Evolutionary conservation across 2,113 vertebrate genomes (phyloP).

Genomic region (Lipophrys pholis): DNA sequence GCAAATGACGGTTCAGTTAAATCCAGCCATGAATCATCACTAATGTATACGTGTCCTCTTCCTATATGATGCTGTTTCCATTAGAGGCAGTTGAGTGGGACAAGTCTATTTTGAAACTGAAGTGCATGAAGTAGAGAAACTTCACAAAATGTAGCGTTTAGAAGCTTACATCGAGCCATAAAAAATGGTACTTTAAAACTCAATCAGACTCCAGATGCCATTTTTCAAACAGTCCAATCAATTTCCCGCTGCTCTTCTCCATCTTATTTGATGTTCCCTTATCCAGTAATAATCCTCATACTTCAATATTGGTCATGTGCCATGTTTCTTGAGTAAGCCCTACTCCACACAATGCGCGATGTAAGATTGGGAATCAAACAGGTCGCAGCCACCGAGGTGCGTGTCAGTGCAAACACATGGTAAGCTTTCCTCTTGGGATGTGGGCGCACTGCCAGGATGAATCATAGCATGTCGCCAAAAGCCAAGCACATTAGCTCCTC

Average conservation of each 20-base stretch:
- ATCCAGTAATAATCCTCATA: constrained; percentile 29
- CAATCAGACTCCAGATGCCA: neutral
- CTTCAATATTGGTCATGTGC: constrained; percentile 23
- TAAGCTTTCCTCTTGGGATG: constrained; percentile 48
- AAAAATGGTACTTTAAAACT: neutral
- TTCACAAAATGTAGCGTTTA: constrained; percentile 10
- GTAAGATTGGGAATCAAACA: constrained; percentile 61
- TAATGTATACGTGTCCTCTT: constrained; percentile 38
- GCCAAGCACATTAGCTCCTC: constrained; percentile 44
- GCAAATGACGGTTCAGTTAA: constrained; percentile 57
- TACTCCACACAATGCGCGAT: constrained; percentile 29
- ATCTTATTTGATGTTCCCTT: constrained; percentile 25
- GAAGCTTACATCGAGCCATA: neutral
- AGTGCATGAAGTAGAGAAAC: neutral
- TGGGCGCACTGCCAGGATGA: constrained; percentile 61
- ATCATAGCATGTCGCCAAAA: constrained; percentile 46
- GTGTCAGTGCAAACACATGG: constrained; percentile 56
- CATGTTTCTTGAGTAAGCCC: constrained; percentile 15
- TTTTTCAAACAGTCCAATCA: constrained; percentile 7
- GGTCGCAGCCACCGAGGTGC: constrained; percentile 44
- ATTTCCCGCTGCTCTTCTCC: neutral
- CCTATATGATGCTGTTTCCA: constrained; percentile 29
- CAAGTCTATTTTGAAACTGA: constrained; percentile 20
- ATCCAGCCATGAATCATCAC: constrained; percentile 56
- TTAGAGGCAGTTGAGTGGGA: constrained; percentile 21